These are phyloP conservation scores for Oriolus oriolus DNA, from an alignment of 2,113 vertebrate genomes.

Conservation along the genomic window DNA sequence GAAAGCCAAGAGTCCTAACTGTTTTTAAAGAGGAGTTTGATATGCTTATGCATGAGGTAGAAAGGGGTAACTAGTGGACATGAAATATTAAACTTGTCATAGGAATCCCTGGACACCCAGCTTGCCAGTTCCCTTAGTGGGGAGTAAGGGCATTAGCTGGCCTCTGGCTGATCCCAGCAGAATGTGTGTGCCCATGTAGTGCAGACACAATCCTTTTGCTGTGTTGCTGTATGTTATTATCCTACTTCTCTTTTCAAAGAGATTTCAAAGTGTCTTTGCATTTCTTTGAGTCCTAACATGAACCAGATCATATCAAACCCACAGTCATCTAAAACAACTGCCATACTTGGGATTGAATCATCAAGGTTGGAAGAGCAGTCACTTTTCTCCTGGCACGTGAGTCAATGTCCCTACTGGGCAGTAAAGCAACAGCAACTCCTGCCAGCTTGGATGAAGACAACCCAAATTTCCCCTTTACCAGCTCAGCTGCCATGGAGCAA, in stretches of 20 bases:
- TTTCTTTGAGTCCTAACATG: not conserved
- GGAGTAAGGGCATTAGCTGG: not conserved
- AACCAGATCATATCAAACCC: not conserved
- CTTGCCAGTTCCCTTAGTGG: not conserved
- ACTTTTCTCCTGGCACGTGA: not conserved
- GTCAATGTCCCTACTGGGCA: not conserved
- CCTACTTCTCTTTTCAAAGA: not conserved
- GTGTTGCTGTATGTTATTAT: not conserved
- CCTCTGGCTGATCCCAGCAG: not conserved
- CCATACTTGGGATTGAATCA: not conserved
- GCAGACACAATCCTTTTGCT: not conserved
- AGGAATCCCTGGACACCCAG: not conserved
- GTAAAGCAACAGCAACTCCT: not conserved
- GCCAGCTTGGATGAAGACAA: not conserved
- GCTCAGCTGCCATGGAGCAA: not conserved
- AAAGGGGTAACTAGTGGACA: not conserved
- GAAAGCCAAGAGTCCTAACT: not conserved
- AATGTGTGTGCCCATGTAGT: rapidly evolving
- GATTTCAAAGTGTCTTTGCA: not conserved
- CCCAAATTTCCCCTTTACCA: not conserved
- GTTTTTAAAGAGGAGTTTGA: not conserved
- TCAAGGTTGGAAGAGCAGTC: not conserved
- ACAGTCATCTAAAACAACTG: not conserved
- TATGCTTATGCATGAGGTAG: not conserved
- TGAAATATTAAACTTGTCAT: not conserved